A percentile compares a stretch with the other conserved stretches of the same genome.
Conservation (phyloP, 1,140 invertebrate genomes). For the Lamellibrachia luymesi region DNA sequence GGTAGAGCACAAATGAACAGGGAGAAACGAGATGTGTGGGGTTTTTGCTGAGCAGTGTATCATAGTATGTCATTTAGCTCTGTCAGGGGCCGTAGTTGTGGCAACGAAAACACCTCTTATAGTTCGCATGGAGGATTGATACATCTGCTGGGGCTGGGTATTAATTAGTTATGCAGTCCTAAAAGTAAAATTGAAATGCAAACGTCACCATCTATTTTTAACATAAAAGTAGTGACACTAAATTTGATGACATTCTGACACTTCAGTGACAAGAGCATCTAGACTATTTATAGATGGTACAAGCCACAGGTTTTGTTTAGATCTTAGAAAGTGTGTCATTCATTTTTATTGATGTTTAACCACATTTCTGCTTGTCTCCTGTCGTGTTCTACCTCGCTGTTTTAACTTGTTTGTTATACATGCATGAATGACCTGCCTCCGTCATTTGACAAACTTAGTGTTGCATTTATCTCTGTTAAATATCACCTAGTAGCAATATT, state of each 20-base stretch:
- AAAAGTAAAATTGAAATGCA: background rate
- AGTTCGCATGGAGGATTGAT: background rate
- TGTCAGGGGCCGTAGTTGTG: background rate
- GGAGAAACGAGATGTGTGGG: background rate
- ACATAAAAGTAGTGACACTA: background rate
- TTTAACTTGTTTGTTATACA: background rate
- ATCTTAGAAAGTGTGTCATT: background rate
- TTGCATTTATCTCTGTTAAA: background rate
- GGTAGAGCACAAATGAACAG: background rate
- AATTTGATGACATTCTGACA: background rate
- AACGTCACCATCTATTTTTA: background rate
- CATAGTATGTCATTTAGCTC: background rate
- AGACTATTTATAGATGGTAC: background rate
- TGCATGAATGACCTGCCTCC: background rate
- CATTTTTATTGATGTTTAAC: background rate
- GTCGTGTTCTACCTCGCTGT: background rate
- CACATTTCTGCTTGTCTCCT: background rate
- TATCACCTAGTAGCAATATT: background rate
- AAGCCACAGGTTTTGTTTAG: background rate
- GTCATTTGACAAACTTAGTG: background rate
- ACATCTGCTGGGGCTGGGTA: background rate
- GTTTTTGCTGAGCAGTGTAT: background rate
- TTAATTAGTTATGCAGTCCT: background rate
- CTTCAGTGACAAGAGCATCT: background rate
- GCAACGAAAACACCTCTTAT: background rate